These are phyloP conservation scores for Diploptera punctata DNA, from an alignment of 2,888 invertebrate species.

Conservation along the genomic window DNA sequence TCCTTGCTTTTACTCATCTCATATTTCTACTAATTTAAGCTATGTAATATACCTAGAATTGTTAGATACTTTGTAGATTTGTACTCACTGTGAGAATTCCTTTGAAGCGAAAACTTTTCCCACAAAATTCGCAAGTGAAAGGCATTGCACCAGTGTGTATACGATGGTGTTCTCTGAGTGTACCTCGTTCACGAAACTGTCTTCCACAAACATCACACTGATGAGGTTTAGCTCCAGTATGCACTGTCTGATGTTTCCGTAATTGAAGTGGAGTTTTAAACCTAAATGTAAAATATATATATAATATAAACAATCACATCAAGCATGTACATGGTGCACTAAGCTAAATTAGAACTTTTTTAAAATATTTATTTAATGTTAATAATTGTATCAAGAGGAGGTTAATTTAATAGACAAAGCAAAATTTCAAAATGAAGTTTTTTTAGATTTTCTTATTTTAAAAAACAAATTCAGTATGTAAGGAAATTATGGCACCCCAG, in stretches of 20 bases:
- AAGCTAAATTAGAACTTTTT: too few species aligned
- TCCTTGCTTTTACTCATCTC: too few species aligned
- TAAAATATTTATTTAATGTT: too few species aligned
- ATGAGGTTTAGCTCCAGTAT: conserved; percentile 65
- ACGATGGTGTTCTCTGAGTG: conserved; percentile 74
- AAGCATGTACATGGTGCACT: too few species aligned
- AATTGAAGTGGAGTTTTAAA: conserved; percentile 64
- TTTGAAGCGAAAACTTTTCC: conserved; percentile 77
- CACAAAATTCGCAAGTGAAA: conserved; percentile 76
- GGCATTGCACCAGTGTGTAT: conserved; percentile 83
- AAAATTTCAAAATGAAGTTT: too few species aligned
- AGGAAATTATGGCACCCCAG: too few species aligned
- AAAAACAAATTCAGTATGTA: too few species aligned
- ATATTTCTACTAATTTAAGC: conserved; percentile 4
- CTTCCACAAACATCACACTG: conserved; percentile 67
- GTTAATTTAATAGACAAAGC: too few species aligned
- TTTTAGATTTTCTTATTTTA: too few species aligned
- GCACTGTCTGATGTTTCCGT: conserved; percentile 64
- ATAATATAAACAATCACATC: too few species aligned
- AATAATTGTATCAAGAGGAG: too few species aligned
- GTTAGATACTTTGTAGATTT: too few species aligned
- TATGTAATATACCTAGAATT: background rate
- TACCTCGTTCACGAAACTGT: conserved; percentile 71
- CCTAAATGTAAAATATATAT: conserved; percentile 47
- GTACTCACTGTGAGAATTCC: conserved; percentile 69